phyloP scores from a whole-genome alignment of 2,888 invertebrate species.

The Dynastes tityus region DNA sequence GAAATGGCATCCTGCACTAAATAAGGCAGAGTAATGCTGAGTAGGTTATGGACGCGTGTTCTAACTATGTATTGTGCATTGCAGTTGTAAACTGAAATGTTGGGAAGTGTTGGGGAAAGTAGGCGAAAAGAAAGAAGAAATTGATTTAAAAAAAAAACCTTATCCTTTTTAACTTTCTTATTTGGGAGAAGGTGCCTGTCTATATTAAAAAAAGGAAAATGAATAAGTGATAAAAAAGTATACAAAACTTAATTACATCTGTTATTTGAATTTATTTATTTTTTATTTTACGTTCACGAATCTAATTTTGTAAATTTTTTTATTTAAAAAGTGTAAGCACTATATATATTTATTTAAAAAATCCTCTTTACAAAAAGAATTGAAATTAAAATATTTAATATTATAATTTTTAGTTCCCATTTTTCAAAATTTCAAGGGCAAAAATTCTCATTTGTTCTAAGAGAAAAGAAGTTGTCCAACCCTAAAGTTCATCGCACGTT shows the following conservation, averaged over 20 bases:
- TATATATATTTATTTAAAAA: background rate
- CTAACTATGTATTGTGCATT: background rate
- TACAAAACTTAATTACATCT: background rate
- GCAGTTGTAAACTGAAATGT: background rate
- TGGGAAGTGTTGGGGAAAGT: too few species aligned
- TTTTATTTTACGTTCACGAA: background rate
- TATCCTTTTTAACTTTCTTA: background rate
- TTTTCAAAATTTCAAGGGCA: background rate
- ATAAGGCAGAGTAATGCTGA: background rate
- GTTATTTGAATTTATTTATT: conserved; percentile 21
- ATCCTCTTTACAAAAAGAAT: background rate
- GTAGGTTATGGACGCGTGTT: background rate
- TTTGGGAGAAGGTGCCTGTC: conserved; percentile 1
- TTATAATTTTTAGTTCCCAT: conserved; percentile 20
- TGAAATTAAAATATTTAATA: conserved; percentile 22
- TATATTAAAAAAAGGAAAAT: background rate
- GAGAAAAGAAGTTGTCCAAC: too few species aligned
- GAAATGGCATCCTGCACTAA: too few species aligned
- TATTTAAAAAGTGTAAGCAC: conserved; percentile 11
- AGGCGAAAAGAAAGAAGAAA: too few species aligned
- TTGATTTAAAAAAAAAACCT: background rate
- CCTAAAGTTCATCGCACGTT: too few species aligned
- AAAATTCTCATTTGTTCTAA: conserved; percentile 16
- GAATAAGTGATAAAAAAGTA: background rate
- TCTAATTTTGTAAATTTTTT: background rate